Evolutionary conservation across 2,797 vertebrate genomes (phyloP), one percentile per base, ranked within the genome.

Genomic region (Xyrichtys novacula): DNA sequence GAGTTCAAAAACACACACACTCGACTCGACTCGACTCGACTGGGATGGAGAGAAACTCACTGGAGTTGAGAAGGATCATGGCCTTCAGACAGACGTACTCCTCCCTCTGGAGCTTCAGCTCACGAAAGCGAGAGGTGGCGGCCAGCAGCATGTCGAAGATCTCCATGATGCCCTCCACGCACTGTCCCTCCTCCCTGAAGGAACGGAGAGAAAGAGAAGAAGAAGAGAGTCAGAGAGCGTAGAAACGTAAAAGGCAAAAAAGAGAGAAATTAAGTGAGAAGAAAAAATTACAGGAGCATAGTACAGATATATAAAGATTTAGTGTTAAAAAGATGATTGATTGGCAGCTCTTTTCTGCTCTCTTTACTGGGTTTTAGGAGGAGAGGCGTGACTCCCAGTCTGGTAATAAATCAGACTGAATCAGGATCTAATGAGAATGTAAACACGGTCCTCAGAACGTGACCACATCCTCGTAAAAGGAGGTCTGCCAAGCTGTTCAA

Each of bases 81-180:
- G 96, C 96, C 92, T 99, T 99, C 85, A 99, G 96, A 78, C 98
- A 99, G 47, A 99, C 94, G 48, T 98, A 99, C 81, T 99, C 98
- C 68, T 97, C 96, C 75, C 96, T 94, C 90, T 97, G 97, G 26
- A 99, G 95, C 65, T 98, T 97, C 81, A 99, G 90, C 87, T 99
- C 97, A 6, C 97, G 93, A 68, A 99, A 96, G 58, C 97, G 95
- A 7, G 97, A 96, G 8, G 97, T 98, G 19, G 96, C 96, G 2
- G 97, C 96, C 84, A 99, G 90, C 32, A 99, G 94, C 97, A 98
- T 98, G 92, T 99, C 98, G 81, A 99, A 98, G 78, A 98, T 98
- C 89, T 98, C 97, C 94, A 98, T 92, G 90, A 99, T 97, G 62
- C 98, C 98, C 91, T 99, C 98, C 31, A 99, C 97, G 10, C 97